phyloP scores from a whole-genome alignment of 2,797 vertebrate genomes.

The Ctenochaetus hawaiiensis region DNA sequence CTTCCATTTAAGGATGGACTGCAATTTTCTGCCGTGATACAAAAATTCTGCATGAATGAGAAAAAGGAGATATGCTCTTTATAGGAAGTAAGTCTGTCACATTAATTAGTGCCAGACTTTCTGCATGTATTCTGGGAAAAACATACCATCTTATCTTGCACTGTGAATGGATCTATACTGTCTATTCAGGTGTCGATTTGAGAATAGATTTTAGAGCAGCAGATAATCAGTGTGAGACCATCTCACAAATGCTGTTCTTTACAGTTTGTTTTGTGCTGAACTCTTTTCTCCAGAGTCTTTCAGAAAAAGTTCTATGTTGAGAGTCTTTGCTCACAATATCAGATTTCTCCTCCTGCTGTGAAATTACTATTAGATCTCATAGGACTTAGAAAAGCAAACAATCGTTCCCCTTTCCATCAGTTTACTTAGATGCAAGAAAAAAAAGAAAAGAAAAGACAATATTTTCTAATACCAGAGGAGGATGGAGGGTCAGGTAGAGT shows the following conservation, averaged over 20 bases:
- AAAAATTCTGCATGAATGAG: constrained; percentile 1
- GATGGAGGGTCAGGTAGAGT: constrained; percentile 8
- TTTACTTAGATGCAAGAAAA: constrained; percentile 16
- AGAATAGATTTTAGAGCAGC: constrained; percentile 10
- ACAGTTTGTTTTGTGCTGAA: constrained; percentile 40
- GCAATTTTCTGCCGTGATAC: constrained; percentile 35
- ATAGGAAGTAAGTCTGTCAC: neutral
- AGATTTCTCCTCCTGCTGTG: constrained; percentile 21
- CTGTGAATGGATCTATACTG: constrained; percentile 1
- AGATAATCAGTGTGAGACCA: constrained; percentile 26
- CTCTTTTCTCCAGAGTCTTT: constrained; percentile 28
- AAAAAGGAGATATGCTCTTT: constrained; percentile 22
- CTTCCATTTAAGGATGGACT: constrained; percentile 38
- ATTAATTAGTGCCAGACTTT: constrained; percentile 6
- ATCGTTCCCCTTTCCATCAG: constrained; percentile 27
- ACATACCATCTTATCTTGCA: constrained; percentile 1
- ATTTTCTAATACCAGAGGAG: constrained; percentile 28
- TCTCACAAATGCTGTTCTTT: constrained; percentile 30
- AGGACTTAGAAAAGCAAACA: constrained; percentile 42
- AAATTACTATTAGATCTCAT: constrained; percentile 38
- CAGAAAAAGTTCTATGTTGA: constrained; percentile 33
- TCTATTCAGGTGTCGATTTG: constrained; percentile 18
- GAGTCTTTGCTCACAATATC: constrained; percentile 37
- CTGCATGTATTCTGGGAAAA: neutral
- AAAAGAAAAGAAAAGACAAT: constrained; percentile 15